Evolutionary conservation across 2,888 invertebrate species (phyloP).

Genomic region (Euphydryas editha): DNA sequence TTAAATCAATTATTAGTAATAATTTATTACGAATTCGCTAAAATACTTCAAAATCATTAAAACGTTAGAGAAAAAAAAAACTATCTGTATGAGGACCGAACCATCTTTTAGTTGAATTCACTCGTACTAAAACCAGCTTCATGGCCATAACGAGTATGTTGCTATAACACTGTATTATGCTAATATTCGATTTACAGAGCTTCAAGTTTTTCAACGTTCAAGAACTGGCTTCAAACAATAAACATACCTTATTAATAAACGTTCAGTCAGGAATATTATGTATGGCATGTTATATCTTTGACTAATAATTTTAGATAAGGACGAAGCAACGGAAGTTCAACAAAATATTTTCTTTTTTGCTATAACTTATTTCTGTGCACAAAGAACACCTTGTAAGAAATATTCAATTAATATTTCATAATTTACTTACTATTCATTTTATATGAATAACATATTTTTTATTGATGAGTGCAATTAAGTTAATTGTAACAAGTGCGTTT

Average conservation of each 20-base stretch:
- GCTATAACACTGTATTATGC: conserved; percentile 13
- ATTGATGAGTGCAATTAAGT: too few relatives aligned
- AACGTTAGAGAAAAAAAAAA: neutral
- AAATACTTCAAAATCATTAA: neutral
- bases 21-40: neutral
- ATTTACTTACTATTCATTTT: too few relatives aligned
- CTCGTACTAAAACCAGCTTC: conserved; percentile 3
- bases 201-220: neutral
- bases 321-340: neutral
- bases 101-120: neutral
- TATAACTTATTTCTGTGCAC: neutral
- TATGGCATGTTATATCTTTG: neutral
- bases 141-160: conserved; percentile 7
- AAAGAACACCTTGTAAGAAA: conserved; percentile 3
- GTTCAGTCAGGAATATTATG: neutral
- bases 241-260: conserved; percentile 7
- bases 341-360: neutral
- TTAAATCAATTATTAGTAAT: neutral
- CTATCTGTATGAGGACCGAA: neutral
- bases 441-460: too few relatives aligned
- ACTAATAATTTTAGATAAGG: neutral
- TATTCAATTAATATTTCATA: neutral
- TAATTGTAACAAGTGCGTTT: too few relatives aligned
- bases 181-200: conserved; percentile 4
- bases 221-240: conserved; percentile 9